phyloP scores from a whole-genome alignment of 2,888 invertebrate genomes.

The Ochropleura plecta region DNA sequence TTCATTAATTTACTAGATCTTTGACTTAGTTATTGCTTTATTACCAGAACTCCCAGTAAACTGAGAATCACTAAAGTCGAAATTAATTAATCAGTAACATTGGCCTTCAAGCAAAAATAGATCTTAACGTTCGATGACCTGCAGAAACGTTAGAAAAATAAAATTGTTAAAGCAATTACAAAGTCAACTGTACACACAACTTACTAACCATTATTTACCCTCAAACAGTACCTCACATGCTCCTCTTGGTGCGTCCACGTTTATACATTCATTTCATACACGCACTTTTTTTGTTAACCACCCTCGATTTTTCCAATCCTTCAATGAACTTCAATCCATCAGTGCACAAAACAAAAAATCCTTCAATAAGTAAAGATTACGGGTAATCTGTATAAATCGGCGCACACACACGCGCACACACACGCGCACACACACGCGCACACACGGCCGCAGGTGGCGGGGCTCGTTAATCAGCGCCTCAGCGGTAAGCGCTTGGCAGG shows the following conservation, averaged over 20 bases:
- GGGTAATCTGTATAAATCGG: constrained; percentile 48
- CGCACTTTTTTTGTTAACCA: too few species aligned
- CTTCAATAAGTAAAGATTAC: constrained; percentile 62
- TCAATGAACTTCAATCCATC: constrained; percentile 14
- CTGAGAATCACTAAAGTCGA: not conserved
- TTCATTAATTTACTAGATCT: not conserved
- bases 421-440: not conserved
- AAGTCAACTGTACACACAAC: not conserved
- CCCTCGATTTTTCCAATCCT: constrained; percentile 5
- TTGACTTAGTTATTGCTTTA: not conserved
- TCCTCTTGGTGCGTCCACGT: too few species aligned
- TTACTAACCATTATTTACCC: not conserved
- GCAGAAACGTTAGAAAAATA: not conserved
- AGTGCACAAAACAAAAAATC: constrained; percentile 42
- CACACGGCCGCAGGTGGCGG: constrained; percentile 50
- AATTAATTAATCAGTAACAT: not conserved
- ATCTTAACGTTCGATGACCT: not conserved
- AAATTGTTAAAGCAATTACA: not conserved
- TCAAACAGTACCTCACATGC: too few species aligned
- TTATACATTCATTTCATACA: too few species aligned
- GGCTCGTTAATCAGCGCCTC: constrained; percentile 54
- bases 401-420: constrained; percentile 8
- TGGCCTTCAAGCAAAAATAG: not conserved
- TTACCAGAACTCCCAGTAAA: not conserved
- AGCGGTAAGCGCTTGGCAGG: constrained; percentile 11